Evolutionary conservation across 2,888 invertebrate species (phyloP), one percentile per base, ranked within the genome.

Genomic region (Drosophila atroscutellata): DNA sequence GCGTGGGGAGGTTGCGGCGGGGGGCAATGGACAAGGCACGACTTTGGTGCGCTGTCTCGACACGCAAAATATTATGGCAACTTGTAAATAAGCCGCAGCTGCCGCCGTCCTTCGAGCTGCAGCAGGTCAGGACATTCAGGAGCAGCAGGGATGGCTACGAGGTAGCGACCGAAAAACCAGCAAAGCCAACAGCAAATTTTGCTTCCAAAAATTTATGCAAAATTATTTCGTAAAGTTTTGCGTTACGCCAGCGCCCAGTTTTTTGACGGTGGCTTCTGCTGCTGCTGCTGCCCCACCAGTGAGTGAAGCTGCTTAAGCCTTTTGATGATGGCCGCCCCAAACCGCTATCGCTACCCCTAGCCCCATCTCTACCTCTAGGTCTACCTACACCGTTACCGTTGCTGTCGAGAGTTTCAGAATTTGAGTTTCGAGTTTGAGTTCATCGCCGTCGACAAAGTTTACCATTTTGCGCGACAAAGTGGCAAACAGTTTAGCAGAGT

Each of bases 161-260:
- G 51, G 28, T 42, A 28, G 37, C 37, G 32, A 11, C 47, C 59
- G 49, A 60, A 80, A 73, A 77, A 72, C 75, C 77, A 70, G 86
- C 63, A 83, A 77, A 83, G 77, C 83, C 87, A 90, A 89, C 76
- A 86, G 84, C 83, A 84, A 86, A 87, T 89, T 90, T 90, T 77
- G 45, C 72, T 73, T 75, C 75, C 56, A 56, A 83, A 91, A 91
- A 90, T 90, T 86, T 90, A 90, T 90, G 90, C 91, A 91, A 90
- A 91, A 90, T 90, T 91, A 90, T 91, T 87, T 89, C 73, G 80
- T 86, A 89, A 89, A 86, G 83, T 87, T 86, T 86, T 86, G 83
- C 70, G 77, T 60, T 72, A 71, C 63, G 72, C 67, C 72, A 74
- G 68, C 78, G 88, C 83, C 86, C 86, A 78, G 30, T 81, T 86